Evolutionary conservation across 2,888 invertebrate genomes (phyloP).

Genomic region (Beris chalybata): DNA sequence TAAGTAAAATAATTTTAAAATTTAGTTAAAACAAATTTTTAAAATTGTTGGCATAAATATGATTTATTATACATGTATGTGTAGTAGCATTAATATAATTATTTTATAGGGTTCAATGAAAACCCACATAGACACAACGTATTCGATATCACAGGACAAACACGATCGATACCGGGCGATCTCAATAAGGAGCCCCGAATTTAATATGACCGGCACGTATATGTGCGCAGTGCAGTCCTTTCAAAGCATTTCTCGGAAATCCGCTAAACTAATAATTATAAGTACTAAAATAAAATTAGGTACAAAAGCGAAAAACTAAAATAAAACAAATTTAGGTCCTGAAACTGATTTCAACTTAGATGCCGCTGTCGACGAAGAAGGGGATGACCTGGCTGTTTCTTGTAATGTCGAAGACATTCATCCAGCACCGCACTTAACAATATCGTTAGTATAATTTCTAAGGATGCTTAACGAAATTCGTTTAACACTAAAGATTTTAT

Average conservation of each 20-base stretch:
- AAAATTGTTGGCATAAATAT: too few relatives aligned
- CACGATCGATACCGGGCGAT: slow-evolving; percentile 54
- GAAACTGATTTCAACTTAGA: slow-evolving; percentile 55
- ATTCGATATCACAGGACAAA: slow-evolving; percentile 43
- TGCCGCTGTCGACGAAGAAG: slow-evolving; percentile 51
- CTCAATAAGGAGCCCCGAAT: slow-evolving; percentile 55
- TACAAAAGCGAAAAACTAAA: background rate
- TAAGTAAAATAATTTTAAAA: slow-evolving; percentile 37
- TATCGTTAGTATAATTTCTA: slow-evolving; percentile 48
- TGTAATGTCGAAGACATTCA: slow-evolving; percentile 55
- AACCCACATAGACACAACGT: slow-evolving; percentile 52
- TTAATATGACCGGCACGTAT: slow-evolving; percentile 57
- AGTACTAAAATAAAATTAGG: slow-evolving; percentile 44
- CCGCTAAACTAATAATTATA: slow-evolving; percentile 52
- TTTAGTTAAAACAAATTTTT: too few relatives aligned
- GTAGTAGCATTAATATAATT: too few relatives aligned
- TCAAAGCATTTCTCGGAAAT: slow-evolving; percentile 14
- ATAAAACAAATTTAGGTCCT: slow-evolving; percentile 48
- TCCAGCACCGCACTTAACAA: slow-evolving; percentile 52
- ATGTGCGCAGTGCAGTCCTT: slow-evolving; percentile 55
- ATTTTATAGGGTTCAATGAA: slow-evolving; percentile 55
- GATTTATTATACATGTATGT: too few relatives aligned
- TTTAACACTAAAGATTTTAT: background rate
- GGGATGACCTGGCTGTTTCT: slow-evolving; percentile 49
- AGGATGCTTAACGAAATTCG: too few relatives aligned